Evolutionary conservation across 2,888 invertebrate genomes (phyloP), one percentile per base, ranked within the genome.

Genomic region (Clepsis dumicolana): DNA sequence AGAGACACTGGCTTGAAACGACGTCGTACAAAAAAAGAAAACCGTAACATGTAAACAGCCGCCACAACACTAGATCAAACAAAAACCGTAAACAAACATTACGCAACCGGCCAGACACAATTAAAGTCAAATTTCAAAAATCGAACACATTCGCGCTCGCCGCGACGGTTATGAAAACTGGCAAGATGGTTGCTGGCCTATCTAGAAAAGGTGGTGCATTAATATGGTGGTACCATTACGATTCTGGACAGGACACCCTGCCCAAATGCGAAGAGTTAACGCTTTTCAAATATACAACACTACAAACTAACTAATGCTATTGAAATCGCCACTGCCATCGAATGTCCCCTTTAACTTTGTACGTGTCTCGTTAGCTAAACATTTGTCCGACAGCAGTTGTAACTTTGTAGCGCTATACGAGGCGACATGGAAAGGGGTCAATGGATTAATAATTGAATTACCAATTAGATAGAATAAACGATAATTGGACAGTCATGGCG

Each of bases 401-500:
- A 54, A 61, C 32, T 35, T 62, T 25, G 66, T 62, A 27, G 4
- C n/a, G 10, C 35, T 18, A 74, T 77, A 78, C 76, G 73, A 80
- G 67, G 72, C 75, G 74, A 62, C 75, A 65, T 72, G 72, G 74
- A 84, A 87, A 75, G 80, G 77, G 89, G 86, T 82, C 87, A 85
- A 84, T 85, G 86, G 87, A 88, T 89, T 85, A 87, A 84, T 89
- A 85, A 90, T 87, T 81, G 81, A 78, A 75, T 73, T 72, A 72
- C 75, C 77, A 71, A 80, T 82, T 81, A 79, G 71, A 71, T 65
- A 61, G 62, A 65, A 59, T 62, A 59, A 60, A 54, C 50, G 53
- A 61, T 65, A 68, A 70, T 70, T 67, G 65, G 70, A 2, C 61
- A 65, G 61, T 60, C 59, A 54, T 44, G 53, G 25, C 53, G 54